Evolutionary conservation across 2,888 invertebrate species (phyloP).

Genomic region (Heteromurus nitidus): DNA sequence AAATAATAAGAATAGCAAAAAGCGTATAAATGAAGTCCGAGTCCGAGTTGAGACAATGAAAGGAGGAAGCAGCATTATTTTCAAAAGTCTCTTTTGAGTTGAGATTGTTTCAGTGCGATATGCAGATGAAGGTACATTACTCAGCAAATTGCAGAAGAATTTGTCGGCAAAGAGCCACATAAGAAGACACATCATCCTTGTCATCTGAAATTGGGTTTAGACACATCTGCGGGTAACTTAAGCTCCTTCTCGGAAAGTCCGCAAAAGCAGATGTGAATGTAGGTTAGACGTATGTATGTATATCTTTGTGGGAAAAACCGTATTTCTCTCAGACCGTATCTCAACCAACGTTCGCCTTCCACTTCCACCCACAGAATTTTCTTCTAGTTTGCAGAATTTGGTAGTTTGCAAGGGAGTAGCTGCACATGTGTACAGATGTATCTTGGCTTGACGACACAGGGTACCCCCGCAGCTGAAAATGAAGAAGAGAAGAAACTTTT

Average conservation of each 20-base stretch:
- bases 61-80: neutral
- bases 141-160: constrained; percentile 36
- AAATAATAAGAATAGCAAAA: too few species aligned
- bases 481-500: too few species aligned
- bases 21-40: too few species aligned
- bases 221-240: constrained; percentile 33
- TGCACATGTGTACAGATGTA: neutral
- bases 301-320: too few species aligned
- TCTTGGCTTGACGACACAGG: neutral
- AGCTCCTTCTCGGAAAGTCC: constrained; percentile 41
- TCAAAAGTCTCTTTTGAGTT: neutral
- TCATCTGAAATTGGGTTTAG: constrained; percentile 26
- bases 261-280: constrained; percentile 38
- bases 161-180: constrained; percentile 1
- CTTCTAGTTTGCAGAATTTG: too few species aligned
- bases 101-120: constrained; percentile 36
- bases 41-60: neutral
- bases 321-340: too few species aligned
- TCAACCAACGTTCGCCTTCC: too few species aligned
- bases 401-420: too few species aligned
- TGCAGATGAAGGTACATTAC: constrained; percentile 56
- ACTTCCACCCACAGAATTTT: too few species aligned
- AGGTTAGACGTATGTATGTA: too few species aligned
- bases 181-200: constrained; percentile 2
- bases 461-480: neutral